phyloP scores from a whole-genome alignment of 1,140 invertebrate species.

The Ylistrum balloti region DNA sequence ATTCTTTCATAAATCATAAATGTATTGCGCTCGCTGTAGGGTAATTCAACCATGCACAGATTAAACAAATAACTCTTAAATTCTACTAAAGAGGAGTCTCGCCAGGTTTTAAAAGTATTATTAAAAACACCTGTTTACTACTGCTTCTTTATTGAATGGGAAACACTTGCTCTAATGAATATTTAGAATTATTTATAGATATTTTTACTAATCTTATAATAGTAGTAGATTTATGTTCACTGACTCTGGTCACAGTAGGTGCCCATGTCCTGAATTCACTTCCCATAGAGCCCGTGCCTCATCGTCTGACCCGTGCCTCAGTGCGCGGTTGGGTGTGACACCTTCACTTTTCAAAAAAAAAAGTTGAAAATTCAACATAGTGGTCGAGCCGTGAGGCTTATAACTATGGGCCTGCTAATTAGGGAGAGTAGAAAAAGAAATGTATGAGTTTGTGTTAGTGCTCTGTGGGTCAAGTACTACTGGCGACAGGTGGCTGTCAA shows the following conservation, averaged over 20 bases:
- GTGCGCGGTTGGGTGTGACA: neutral
- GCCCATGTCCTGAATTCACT: neutral
- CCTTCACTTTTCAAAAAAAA: conserved; percentile 2
- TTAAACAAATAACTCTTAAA: conserved; percentile 9
- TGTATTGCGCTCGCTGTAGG: neutral
- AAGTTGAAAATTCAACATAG: conserved; percentile 20
- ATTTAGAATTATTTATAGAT: neutral
- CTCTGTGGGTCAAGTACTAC: conserved; percentile 53
- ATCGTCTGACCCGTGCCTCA: neutral
- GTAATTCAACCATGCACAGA: neutral
- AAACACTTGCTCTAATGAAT: conserved; percentile 18
- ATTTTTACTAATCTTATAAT: conserved; percentile 25
- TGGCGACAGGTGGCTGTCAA: conserved; percentile 51
- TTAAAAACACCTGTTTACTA: neutral
- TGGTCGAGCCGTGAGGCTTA: conserved; percentile 20
- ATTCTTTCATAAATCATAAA: conserved; percentile 36
- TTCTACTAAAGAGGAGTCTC: neutral
- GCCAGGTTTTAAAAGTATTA: neutral
- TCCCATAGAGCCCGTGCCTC: neutral
- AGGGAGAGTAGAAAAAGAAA: neutral
- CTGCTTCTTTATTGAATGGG: neutral
- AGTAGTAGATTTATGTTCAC: neutral
- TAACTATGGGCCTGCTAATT: conserved; percentile 20
- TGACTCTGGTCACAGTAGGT: neutral
- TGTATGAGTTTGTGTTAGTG: conserved; percentile 33